These are phyloP conservation scores for Rhagonycha fulva DNA, from an alignment of 2,888 invertebrate species.

Conservation along the genomic window DNA sequence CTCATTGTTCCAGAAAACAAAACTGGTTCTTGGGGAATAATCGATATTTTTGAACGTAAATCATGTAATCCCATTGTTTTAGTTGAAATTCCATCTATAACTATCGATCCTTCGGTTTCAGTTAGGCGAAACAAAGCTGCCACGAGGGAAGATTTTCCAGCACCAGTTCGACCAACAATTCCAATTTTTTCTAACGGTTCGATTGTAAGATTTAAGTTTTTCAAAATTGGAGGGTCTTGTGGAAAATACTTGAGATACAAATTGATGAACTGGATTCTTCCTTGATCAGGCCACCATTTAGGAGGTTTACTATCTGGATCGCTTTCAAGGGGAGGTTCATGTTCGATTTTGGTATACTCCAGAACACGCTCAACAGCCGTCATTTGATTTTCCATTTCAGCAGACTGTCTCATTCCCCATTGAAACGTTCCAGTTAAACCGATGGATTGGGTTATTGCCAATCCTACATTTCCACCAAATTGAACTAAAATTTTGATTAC, in stretches of 20 bases:
- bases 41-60: slow-evolving; percentile 59
- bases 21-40: slow-evolving; percentile 65
- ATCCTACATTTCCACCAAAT: slow-evolving; percentile 52
- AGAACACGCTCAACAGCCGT: slow-evolving; percentile 84
- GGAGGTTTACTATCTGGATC: slow-evolving; percentile 71
- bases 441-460: slow-evolving; percentile 52
- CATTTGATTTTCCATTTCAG: slow-evolving; percentile 71
- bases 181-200: slow-evolving; percentile 76
- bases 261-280: slow-evolving; percentile 65
- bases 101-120: slow-evolving; percentile 60
- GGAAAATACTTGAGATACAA: slow-evolving; percentile 68
- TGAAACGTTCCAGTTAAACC: slow-evolving; percentile 65
- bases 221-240: slow-evolving; percentile 74
- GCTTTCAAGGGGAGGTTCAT: slow-evolving; percentile 56
- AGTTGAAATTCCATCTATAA: slow-evolving; percentile 65
- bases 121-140: slow-evolving; percentile 71
- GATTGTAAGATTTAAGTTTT: slow-evolving; percentile 68
- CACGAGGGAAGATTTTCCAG: slow-evolving; percentile 73
- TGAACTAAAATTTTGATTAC: slow-evolving; percentile 38
- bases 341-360: slow-evolving; percentile 46
- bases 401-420: slow-evolving; percentile 78
- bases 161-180: slow-evolving; percentile 82
- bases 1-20: slow-evolving; percentile 67
- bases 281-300: slow-evolving; percentile 74
- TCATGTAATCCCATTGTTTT: slow-evolving; percentile 58